Conservation (phyloP, 2,113 vertebrate genomes). For the Mustelus asterias region DNA sequence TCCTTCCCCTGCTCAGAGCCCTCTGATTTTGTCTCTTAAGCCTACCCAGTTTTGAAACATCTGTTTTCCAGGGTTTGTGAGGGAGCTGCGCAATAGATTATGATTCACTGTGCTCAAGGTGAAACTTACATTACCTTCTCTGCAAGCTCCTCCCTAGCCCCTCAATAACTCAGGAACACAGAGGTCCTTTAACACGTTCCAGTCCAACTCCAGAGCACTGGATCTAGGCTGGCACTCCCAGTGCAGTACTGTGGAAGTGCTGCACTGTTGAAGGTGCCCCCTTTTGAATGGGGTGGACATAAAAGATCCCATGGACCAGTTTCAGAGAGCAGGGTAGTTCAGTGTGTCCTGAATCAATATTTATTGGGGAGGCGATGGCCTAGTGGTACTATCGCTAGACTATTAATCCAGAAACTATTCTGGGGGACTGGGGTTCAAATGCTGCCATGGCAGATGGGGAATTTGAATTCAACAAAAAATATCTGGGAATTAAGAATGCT, state of each 20-base stretch:
- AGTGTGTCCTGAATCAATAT: background rate
- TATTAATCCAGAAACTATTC: too few relatives aligned
- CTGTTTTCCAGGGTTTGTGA: conserved; percentile 13
- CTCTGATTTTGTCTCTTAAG: background rate
- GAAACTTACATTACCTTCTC: conserved; percentile 11
- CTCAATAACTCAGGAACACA: background rate
- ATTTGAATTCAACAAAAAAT: too few relatives aligned
- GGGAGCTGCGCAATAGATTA: background rate
- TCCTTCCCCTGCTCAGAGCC: conserved; percentile 4
- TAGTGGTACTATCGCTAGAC: too few relatives aligned
- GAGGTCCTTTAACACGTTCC: background rate
- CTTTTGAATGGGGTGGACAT: background rate
- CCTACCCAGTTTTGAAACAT: background rate
- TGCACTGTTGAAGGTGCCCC: too few relatives aligned
- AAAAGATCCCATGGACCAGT: background rate
- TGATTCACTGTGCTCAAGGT: background rate
- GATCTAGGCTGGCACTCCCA: too few relatives aligned
- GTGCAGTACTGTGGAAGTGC: too few relatives aligned
- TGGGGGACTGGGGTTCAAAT: too few relatives aligned
- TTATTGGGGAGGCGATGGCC: background rate
- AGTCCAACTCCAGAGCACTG: too few relatives aligned
- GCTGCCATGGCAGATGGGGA: too few relatives aligned
- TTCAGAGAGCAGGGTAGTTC: background rate
- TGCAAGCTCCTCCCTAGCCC: background rate
- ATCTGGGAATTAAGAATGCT: too few relatives aligned